A percentile compares a stretch with the other conserved stretches of the same genome.
Conservation (phyloP, 2,888 invertebrate species). For the Watsonalla cultraria region DNA sequence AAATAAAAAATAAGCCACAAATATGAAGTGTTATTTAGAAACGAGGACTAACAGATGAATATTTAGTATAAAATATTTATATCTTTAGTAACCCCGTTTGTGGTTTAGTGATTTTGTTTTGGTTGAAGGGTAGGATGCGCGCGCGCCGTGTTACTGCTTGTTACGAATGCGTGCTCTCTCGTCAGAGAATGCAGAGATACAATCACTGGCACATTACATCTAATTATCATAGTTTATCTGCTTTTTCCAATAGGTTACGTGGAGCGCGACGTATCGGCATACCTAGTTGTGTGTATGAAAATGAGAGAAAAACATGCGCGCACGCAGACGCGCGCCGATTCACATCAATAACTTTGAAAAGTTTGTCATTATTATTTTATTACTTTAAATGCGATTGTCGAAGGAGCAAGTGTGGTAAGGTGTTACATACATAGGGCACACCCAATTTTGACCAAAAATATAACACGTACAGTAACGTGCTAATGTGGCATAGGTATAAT, state of each 20-base stretch:
- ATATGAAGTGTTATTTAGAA: constrained; percentile 16
- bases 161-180: constrained; percentile 46
- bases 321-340: constrained; percentile 57
- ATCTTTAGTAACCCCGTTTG: constrained; percentile 53
- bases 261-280: constrained; percentile 67
- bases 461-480: too few species aligned
- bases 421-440: too few species aligned
- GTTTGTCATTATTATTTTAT: constrained; percentile 45
- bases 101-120: constrained; percentile 4
- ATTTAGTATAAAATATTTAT: constrained; percentile 55
- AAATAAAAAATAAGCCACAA: constrained; percentile 64
- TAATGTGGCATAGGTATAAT: too few species aligned
- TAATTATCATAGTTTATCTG: constrained; percentile 75
- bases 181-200: constrained; percentile 40
- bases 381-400: not conserved
- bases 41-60: constrained; percentile 59
- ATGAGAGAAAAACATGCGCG: constrained; percentile 55
- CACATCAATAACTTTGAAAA: constrained; percentile 68
- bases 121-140: constrained; percentile 33
- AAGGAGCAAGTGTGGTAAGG: not conserved
- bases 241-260: constrained; percentile 71
- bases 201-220: constrained; percentile 57
- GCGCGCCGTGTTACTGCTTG: constrained; percentile 36
- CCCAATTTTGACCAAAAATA: too few species aligned
- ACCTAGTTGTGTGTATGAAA: constrained; percentile 48